These are phyloP conservation scores for Pseudopodoces humilis DNA, from an alignment of 2,113 vertebrate genomes.

Conservation along the genomic window DNA sequence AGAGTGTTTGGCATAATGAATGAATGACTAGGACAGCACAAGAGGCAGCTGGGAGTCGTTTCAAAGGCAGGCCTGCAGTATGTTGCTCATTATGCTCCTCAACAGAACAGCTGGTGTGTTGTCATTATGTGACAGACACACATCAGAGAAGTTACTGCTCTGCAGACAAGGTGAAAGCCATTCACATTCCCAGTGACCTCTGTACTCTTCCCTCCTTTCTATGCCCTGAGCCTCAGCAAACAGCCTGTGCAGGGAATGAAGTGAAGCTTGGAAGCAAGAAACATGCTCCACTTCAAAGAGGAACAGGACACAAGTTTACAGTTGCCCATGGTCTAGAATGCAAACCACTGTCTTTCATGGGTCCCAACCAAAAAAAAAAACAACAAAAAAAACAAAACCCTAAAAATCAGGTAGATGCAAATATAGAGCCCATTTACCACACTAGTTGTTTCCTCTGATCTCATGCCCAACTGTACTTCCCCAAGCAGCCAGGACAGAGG, in stretches of 20 bases:
- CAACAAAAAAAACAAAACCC: background rate
- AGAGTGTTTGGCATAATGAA: conserved; percentile 37
- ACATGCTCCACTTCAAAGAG: background rate
- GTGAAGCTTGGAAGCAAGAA: background rate
- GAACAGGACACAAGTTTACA: background rate
- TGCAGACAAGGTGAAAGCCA: conserved; percentile 35
- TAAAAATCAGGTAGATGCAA: background rate
- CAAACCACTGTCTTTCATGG: background rate
- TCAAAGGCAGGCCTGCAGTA: conserved; percentile 53
- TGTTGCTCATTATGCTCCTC: conserved; percentile 42
- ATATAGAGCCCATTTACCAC: background rate
- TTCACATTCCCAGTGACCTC: background rate
- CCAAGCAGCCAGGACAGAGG: background rate
- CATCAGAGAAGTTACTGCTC: conserved; percentile 22
- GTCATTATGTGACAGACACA: conserved; percentile 10
- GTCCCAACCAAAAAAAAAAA: background rate
- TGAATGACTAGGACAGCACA: conserved; percentile 34
- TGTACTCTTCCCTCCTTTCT: background rate
- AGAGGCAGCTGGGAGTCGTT: conserved; percentile 45
- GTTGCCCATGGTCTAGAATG: background rate
- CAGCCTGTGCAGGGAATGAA: background rate
- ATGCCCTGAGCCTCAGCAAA: background rate
- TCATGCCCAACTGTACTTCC: background rate
- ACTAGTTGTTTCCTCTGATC: background rate
- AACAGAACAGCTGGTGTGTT: conserved; percentile 33